Base-by-base conservation (phyloP, 2,888 invertebrate genomes). In the Troides helena region DNA sequence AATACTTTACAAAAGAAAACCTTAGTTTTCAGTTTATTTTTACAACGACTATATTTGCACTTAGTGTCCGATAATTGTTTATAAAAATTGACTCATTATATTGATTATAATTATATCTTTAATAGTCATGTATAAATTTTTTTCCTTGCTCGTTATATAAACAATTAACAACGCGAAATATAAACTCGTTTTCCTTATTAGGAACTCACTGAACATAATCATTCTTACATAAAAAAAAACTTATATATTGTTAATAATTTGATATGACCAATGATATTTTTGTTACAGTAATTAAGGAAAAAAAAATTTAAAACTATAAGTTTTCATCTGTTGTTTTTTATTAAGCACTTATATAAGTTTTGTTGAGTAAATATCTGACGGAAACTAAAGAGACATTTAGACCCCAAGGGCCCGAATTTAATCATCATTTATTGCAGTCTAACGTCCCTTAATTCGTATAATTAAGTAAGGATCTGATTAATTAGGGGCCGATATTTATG, bases 61-160 rank as follows among this genome's bases (percentile, higher is more conserved):
- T 88, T 87, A 86, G 83, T 77, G 80, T 72, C 74, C 75, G 88
- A 88, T 87, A 89, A 89, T 86, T 84, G 86, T 85, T 83, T 81
- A 82, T 85, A 80, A 80, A 83, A 77, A 80, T 83, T 82, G 77
- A 77, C 82, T n/a, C 81, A 81, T 81, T 76, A 76, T 77, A 81
- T 79, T 77, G 77, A 79, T 75, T 76, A 79, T 77, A 76, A 79
- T 75, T 76, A 79, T 77, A 76, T 76, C 79, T 80, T 80, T 78
- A 79, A 77, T 79, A 79, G 73, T 30, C 12, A 43, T 30, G 18
- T 77, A 77, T 74, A 14, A 60, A 10, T 43, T 50, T 23, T 21
- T 58, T 7, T 43, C 12, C 56, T 39, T 58, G 43, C 53, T 5
- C n/a, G 53, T 53, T 53, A 53, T 53, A 8, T n/a, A 53, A 53